A percentile compares a stretch with the other conserved stretches of the same genome.
Conservation (phyloP, 2,113 vertebrate species). For the Platycercus adscitus region DNA sequence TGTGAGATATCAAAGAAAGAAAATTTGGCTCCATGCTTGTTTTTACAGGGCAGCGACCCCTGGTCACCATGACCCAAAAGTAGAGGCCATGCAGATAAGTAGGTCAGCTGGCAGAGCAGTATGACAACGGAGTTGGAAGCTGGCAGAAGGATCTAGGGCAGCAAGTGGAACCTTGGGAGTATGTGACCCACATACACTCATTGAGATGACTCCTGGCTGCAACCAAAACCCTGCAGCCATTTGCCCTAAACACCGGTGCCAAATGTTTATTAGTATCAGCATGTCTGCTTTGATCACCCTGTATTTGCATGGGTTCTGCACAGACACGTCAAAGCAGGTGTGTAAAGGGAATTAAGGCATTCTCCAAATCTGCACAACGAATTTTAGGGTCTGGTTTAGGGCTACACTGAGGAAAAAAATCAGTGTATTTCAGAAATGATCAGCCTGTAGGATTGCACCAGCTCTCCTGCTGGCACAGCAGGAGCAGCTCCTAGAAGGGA, state of each 20-base stretch:
- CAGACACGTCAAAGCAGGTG: no score
- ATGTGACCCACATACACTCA: background rate
- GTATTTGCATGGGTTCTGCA: background rate
- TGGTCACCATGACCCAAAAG: background rate
- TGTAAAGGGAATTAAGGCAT: background rate
- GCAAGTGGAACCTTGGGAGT: accelerated
- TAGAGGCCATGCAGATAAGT: background rate
- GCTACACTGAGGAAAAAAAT: background rate
- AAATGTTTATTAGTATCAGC: background rate
- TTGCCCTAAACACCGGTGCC: background rate
- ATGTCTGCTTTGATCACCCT: background rate
- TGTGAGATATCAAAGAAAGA: background rate
- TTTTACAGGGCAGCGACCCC: background rate
- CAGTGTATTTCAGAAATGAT: background rate
- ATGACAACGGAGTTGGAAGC: accelerated
- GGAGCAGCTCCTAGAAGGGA: background rate
- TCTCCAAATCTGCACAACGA: background rate
- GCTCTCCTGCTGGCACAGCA: background rate
- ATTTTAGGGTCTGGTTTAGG: background rate
- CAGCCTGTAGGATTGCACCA: background rate
- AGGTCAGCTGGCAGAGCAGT: background rate
- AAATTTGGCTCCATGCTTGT: background rate
- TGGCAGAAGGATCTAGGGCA: background rate
- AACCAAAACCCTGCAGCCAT: background rate
- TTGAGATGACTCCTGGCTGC: background rate